Evolutionary conservation across 2,888 invertebrate genomes (phyloP).

Genomic region (Escarpia spicata): DNA sequence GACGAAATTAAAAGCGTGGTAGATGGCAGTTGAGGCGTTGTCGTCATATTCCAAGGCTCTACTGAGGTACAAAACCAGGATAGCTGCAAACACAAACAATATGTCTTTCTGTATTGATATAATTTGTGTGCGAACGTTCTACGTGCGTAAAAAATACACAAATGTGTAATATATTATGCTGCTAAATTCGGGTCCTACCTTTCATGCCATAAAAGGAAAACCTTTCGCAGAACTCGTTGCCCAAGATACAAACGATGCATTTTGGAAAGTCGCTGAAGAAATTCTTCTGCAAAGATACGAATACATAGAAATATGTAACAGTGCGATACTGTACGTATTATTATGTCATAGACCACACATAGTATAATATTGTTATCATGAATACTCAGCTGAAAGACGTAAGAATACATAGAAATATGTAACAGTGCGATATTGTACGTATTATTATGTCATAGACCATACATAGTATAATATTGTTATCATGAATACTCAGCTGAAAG

Average conservation of each 20-base stretch:
- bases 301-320: background rate
- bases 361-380: background rate
- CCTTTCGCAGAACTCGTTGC: slow-evolving; percentile 46
- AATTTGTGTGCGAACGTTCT: background rate
- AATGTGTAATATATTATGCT: background rate
- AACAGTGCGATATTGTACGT: background rate
- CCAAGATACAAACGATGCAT: slow-evolving; percentile 42
- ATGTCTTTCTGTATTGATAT: background rate
- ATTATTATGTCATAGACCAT: background rate
- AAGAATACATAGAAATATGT: background rate
- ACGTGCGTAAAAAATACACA: background rate
- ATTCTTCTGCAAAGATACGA: background rate
- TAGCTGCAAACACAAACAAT: slow-evolving; percentile 73
- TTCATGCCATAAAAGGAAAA: slow-evolving; percentile 49
- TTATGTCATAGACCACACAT: background rate
- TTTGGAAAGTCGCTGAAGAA: slow-evolving; percentile 40
- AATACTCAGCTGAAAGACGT: background rate
- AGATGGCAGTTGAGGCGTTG: slow-evolving; percentile 83
- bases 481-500: background rate
- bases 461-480: background rate
- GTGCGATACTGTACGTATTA: background rate
- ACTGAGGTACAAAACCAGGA: slow-evolving; percentile 87
- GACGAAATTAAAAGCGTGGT: slow-evolving; percentile 88
- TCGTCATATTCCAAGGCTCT: slow-evolving; percentile 79
- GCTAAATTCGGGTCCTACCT: slow-evolving; percentile 29